Conservation (phyloP, 37 sponge, comb jelly and placozoan genomes). For the Amphimedon queenslandica region DNA sequence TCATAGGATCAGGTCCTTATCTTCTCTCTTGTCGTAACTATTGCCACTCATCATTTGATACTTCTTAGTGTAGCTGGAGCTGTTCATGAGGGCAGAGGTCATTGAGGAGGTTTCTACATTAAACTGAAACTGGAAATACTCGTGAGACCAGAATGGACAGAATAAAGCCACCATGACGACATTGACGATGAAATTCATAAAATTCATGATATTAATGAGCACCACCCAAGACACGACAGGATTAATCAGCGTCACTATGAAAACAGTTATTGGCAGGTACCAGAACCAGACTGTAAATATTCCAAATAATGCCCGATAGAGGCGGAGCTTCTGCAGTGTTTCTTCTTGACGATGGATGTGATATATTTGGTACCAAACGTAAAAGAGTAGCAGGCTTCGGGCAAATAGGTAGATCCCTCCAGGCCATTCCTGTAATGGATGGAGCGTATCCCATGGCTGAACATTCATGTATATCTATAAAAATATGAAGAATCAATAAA, state of each 20-base stretch:
- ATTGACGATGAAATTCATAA: slow-evolving; percentile 40
- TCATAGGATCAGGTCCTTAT: too few relatives aligned
- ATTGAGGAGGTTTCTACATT: slow-evolving; percentile 10
- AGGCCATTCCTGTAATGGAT: slow-evolving; percentile 45
- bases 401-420: slow-evolving; percentile 45
- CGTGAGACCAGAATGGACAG: slow-evolving; percentile 52
- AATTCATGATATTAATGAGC: slow-evolving; percentile 3
- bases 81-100: not conserved
- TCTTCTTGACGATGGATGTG: slow-evolving; percentile 64
- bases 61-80: not conserved
- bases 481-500: not conserved
- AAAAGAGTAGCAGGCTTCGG: slow-evolving; percentile 39
- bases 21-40: too few relatives aligned
- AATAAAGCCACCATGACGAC: slow-evolving; percentile 34
- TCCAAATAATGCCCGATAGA: slow-evolving; percentile 36
- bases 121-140: slow-evolving; percentile 63
- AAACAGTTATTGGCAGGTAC: slow-evolving; percentile 50
- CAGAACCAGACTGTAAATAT: slow-evolving; percentile 60
- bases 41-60: too few relatives aligned
- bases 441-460: slow-evolving; percentile 4
- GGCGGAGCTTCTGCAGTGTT: slow-evolving; percentile 6
- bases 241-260: slow-evolving; percentile 10
- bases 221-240: slow-evolving; percentile 12
- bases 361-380: slow-evolving; percentile 51
- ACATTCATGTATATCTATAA: slow-evolving; percentile 33